Base-by-base conservation (phyloP, 2,888 invertebrate genomes). In the Lochmaea crataegi region DNA sequence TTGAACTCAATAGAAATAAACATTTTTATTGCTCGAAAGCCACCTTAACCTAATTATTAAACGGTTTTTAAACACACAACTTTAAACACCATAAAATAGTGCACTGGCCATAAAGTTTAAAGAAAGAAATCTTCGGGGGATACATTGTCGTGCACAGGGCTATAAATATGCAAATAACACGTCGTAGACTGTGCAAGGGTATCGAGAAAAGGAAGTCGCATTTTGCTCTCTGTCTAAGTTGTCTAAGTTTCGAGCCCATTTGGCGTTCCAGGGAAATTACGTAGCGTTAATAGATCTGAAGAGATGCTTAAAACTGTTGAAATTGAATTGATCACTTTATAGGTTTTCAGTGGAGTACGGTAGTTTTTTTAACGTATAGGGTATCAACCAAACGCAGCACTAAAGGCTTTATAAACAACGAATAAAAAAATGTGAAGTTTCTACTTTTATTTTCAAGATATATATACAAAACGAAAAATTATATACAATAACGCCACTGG, bases 21-120 rank as follows among this genome's bases (percentile, higher is more conserved):
- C 32, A 38, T 38, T 38, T 38, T 38, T 38, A 38, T 38, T 38
- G 32, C 32, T 9, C 32, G 7, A 32, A 32, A 38, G 32, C 1
- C 32, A 38, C 32, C 32, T 38, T 9, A 38, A 38, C 32, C 9
- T 7, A 38, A 38, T 38, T 38, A 9, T 38, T 38, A 1, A 38
- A 38, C 32, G 32, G 32, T 38, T 38, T 38, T 38, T 38, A 38
- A 38, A 9, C 32, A 38, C 32, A 38, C 32, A 38, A 38, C 45
- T 14, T 45, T 12, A 45, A 45, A 1, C 7, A n/a, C n/a, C 14
- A 58, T 71, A 61, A 58, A 51, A 68, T 63, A 68, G 61, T 72
- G 75, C 74, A 70, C 57, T 68, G 22, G 63, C 45, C 63, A 67
- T 63, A 64, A 71, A 74, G 61, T 68, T 38, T 53, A 68, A 61